phyloP scores from a whole-genome alignment of 1,140 invertebrate species.

The Rhopalosiphum maidis region DNA sequence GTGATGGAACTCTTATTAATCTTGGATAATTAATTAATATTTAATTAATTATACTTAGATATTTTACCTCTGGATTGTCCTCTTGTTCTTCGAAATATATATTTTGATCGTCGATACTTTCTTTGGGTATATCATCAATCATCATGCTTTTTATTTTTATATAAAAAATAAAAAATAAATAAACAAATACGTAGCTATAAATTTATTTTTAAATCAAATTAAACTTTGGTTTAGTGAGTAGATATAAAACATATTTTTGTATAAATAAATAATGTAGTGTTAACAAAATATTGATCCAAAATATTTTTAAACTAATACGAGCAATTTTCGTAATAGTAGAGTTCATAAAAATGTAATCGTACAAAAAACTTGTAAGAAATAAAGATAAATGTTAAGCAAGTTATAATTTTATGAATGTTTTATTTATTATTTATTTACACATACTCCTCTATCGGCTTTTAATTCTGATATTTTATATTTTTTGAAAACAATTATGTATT shows the following conservation, averaged over 20 bases:
- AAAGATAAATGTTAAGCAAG: neutral
- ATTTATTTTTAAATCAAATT: neutral
- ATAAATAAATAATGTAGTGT: neutral
- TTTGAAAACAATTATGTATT: neutral
- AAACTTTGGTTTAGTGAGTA: neutral
- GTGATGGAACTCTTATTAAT: slow-evolving; percentile 35
- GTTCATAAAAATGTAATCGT: neutral
- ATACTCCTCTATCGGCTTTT: neutral
- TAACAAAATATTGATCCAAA: neutral
- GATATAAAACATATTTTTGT: neutral
- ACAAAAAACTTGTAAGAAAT: neutral
- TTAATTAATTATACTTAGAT: slow-evolving; percentile 13
- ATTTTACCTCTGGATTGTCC: slow-evolving; percentile 33
- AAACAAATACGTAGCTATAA: neutral
- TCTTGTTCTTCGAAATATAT: slow-evolving; percentile 17
- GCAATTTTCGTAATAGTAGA: neutral
- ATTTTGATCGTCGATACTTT: neutral
- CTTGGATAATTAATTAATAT: slow-evolving; percentile 37
- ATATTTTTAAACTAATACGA: neutral
- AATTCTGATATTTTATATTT: neutral
- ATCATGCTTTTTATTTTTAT: slow-evolving; percentile 30
- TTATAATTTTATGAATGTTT: neutral
- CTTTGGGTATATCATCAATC: slow-evolving; percentile 48
- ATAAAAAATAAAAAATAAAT: slow-evolving; percentile 18
- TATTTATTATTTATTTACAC: neutral